Evolutionary conservation across 1,140 invertebrate species (phyloP).

Genomic region (Probaryconus sp.): DNA sequence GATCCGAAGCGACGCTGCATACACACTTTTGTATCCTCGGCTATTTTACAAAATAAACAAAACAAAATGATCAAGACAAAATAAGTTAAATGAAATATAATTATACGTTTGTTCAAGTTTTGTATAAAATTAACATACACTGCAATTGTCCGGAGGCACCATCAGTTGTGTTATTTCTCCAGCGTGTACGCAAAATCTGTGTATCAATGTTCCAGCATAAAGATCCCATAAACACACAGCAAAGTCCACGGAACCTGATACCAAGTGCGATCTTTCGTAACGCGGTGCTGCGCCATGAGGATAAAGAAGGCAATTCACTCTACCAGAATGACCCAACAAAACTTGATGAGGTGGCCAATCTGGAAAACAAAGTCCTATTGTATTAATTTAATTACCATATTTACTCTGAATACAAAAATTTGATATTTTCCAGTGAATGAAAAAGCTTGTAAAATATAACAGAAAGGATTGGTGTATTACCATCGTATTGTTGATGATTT

Average conservation of each 20-base stretch:
- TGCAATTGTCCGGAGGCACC: constrained; percentile 94
- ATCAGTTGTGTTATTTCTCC: constrained; percentile 93
- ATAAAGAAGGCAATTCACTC: constrained; percentile 97
- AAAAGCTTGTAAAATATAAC: constrained; percentile 6
- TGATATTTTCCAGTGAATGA: too few species aligned
- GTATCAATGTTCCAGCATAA: constrained; percentile 91
- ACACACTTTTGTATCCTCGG: constrained; percentile 95
- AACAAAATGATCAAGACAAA: too few species aligned
- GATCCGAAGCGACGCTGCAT: constrained; percentile 97
- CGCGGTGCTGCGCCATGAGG: constrained; percentile 94
- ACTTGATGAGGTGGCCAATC: constrained; percentile 95
- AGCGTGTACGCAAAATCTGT: constrained; percentile 98
- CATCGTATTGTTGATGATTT: constrained; percentile 91
- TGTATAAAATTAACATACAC: constrained; percentile 85
- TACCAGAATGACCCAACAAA: constrained; percentile 92
- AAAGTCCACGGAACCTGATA: constrained; percentile 98
- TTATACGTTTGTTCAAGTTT: too few species aligned
- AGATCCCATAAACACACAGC: constrained; percentile 99
- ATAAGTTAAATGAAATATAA: constrained; percentile 36
- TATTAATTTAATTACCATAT: constrained; percentile 1
- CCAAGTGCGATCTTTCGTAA: constrained; percentile 93
- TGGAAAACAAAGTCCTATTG: constrained; percentile 67
- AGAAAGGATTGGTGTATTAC: constrained; percentile 73
- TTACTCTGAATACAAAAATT: too few species aligned
- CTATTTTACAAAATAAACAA: constrained; percentile 77